Conservation (phyloP, 2,888 invertebrate species). For the Boloria selene region DNA sequence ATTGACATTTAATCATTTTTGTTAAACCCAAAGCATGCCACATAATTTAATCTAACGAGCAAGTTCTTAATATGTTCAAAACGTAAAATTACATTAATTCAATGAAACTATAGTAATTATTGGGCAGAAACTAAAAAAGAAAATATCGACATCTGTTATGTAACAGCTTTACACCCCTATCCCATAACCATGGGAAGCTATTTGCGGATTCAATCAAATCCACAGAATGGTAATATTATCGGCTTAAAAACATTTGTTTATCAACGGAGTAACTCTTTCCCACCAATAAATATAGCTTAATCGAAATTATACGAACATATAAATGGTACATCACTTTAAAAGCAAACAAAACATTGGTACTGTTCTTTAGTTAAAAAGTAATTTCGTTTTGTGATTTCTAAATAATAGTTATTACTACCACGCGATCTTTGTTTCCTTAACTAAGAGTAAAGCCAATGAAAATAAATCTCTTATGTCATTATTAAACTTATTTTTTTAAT, state of each 20-base stretch:
- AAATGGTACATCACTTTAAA: constrained; percentile 22
- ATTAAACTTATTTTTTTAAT: neutral
- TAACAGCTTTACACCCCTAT: constrained; percentile 48
- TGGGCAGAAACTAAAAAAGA: neutral
- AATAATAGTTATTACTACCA: constrained; percentile 45
- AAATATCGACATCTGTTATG: constrained; percentile 37
- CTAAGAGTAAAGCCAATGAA: neutral
- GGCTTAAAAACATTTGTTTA: constrained; percentile 59
- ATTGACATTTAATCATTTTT: too few species aligned
- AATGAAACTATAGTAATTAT: neutral
- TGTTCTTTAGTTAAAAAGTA: constrained; percentile 40
- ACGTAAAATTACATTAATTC: neutral
- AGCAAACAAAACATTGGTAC: constrained; percentile 20
- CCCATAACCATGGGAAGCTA: constrained; percentile 70
- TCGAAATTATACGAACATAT: constrained; percentile 31
- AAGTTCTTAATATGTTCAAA: too few species aligned
- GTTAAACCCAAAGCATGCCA: too few species aligned
- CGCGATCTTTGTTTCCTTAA: constrained; percentile 34
- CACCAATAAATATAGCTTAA: constrained; percentile 40
- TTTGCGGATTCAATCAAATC: constrained; percentile 80
- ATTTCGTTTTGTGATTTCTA: constrained; percentile 42
- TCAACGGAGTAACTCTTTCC: constrained; percentile 38
- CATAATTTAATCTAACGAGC: too few species aligned
- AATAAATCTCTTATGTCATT: constrained; percentile 4
- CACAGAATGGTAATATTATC: constrained; percentile 71